phyloP scores from a whole-genome alignment of 2,888 invertebrate species.

The Caprella mutica region DNA sequence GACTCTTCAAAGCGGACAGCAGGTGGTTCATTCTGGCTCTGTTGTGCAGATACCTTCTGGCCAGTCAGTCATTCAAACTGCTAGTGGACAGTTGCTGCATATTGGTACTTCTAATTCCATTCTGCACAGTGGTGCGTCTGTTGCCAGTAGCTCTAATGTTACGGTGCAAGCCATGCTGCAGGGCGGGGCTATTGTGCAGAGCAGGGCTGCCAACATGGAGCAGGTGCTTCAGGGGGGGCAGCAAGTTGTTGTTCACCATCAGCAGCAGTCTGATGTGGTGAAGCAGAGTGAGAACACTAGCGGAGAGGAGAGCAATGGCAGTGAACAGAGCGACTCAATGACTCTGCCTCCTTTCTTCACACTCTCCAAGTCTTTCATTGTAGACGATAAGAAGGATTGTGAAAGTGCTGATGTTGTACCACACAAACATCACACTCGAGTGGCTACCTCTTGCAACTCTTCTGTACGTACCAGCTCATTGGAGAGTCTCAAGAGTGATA shows the following conservation, averaged over 20 bases:
- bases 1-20: not conserved
- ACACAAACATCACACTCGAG: not conserved
- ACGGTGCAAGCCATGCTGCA: not conserved
- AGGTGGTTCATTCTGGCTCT: conserved; percentile 2
- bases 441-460: not conserved
- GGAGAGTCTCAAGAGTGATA: conserved; percentile 32
- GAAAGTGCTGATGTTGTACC: not conserved
- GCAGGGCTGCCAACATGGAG: not conserved
- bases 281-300: not conserved
- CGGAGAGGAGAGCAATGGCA: conserved; percentile 16
- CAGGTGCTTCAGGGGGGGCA: not conserved
- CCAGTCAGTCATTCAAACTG: conserved; percentile 3
- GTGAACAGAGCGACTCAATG: conserved; percentile 21
- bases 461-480: conserved; percentile 29
- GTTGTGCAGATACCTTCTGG: conserved; percentile 2
- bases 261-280: not conserved
- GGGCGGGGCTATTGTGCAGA: not conserved
- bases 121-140: not conserved
- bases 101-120: not conserved
- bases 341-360: conserved; percentile 33
- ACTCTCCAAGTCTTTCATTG: conserved; percentile 26
- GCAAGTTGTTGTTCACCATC: not conserved
- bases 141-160: not conserved
- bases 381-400: not conserved
- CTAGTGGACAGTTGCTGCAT: not conserved